Evolutionary conservation across 2,888 invertebrate genomes (phyloP), one percentile per base, ranked within the genome.

Genomic region (Scaptodrosophila latifasciaeformis): DNA sequence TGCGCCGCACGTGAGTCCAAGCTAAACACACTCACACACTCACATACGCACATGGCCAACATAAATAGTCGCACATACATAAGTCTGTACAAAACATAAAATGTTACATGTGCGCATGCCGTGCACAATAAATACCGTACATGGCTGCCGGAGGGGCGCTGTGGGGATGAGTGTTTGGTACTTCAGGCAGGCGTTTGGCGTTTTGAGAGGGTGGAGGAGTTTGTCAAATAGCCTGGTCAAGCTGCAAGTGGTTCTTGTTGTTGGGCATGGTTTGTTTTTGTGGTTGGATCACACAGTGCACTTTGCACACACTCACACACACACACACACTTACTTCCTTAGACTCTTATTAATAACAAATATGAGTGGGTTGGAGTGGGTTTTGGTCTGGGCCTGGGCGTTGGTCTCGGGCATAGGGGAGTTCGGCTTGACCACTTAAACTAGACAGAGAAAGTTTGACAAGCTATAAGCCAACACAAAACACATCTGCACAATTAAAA

Each of bases 61-160:
- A 72, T 74, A 77, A 77, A 74, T 67, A 74, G 60, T 53, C 54
- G 34, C 48, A 4, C 40, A 40, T 21, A 40, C 40, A 40, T 40
- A 40, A 40, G 40, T 40, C 40, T 40, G 19, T 21, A 24, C 52
- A 37, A 24, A 54, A 62, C 67, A 74, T 77, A 74, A 72, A 72
- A 72, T 72, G 74, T 64, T 63, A 75, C 71, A 70, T 54, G 58
- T 56, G 62, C 63, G 68, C 69, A 72, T 62, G 67, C 67, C 60
- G 49, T 69, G 72, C 65, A 76, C 74, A 79, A 79, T 79, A 79
- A 79, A 76, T 72, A 72, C 65, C 65, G 62, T 27, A 40, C 47
- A 49, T n/a, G 39, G 37, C 55, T 56, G 34, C 27, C 2, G 34
- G 19, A 15, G 31, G 19, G n/a, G 13, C 12, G 35, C 1, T 24